Evolutionary conservation across 2,888 invertebrate species (phyloP).

Genomic region (Endomychus coccineus): DNA sequence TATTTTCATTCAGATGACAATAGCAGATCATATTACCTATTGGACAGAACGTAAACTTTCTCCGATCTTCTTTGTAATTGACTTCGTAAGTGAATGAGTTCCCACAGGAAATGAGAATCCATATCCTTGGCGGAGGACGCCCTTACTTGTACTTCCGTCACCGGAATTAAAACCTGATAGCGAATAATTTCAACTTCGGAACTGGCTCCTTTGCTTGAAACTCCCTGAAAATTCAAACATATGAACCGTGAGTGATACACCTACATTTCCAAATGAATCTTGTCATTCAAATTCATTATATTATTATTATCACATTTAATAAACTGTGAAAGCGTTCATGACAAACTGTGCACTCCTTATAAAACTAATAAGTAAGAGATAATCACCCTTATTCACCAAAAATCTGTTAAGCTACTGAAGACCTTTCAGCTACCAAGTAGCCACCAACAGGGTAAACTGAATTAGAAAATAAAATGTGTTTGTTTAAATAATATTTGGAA

Average conservation of each 20-base stretch:
- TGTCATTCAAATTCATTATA: too few relatives aligned
- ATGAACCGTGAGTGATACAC: background rate
- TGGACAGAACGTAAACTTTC: constrained; percentile 93
- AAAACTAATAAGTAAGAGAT: too few relatives aligned
- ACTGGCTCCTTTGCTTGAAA: constrained; percentile 76
- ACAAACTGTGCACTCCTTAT: too few relatives aligned
- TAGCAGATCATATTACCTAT: constrained; percentile 60
- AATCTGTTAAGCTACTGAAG: too few relatives aligned
- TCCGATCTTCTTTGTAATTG: constrained; percentile 91
- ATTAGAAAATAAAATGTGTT: too few relatives aligned
- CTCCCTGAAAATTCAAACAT: constrained; percentile 54
- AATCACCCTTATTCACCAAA: too few relatives aligned
- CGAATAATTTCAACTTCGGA: constrained; percentile 93
- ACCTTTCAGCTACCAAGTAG: too few relatives aligned
- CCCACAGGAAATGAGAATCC: constrained; percentile 96
- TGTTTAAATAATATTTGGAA: too few relatives aligned
- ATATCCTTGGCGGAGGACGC: constrained; percentile 91
- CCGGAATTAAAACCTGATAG: constrained; percentile 93
- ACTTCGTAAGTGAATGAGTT: constrained; percentile 89
- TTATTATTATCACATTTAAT: too few relatives aligned
- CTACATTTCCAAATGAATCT: too few relatives aligned
- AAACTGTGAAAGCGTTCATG: too few relatives aligned
- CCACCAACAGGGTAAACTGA: too few relatives aligned
- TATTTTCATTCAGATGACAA: background rate
- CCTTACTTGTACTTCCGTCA: constrained; percentile 94